These are phyloP conservation scores for Tolmerus cingulatus DNA, from an alignment of 2,888 invertebrate genomes.

Conservation along the genomic window DNA sequence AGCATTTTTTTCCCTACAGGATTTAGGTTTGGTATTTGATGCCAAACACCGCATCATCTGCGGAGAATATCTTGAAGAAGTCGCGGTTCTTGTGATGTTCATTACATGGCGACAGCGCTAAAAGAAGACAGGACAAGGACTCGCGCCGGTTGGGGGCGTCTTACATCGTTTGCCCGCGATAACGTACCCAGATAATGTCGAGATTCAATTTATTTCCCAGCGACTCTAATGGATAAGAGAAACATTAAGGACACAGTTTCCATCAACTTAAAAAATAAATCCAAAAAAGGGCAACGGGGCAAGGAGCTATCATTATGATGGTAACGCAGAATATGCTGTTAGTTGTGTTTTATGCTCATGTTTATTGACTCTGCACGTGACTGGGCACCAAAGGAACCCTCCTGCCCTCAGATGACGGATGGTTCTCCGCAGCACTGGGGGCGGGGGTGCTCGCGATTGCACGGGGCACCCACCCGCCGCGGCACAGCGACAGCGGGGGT, in stretches of 20 bases:
- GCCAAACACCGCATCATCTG: too few relatives aligned
- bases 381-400: background rate
- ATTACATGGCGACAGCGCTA: background rate
- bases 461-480: background rate
- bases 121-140: background rate
- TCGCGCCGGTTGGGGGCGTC: background rate
- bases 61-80: background rate
- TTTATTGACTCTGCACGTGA: conserved; percentile 27
- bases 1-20: too few relatives aligned
- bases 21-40: background rate
- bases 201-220: conserved; percentile 26
- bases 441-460: background rate
- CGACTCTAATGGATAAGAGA: conserved; percentile 22
- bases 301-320: background rate
- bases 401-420: background rate
- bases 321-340: conserved; percentile 3
- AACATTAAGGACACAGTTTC: conserved; percentile 9
- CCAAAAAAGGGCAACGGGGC: background rate
- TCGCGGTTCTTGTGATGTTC: background rate
- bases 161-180: background rate
- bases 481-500: background rate
- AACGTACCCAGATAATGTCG: conserved; percentile 23
- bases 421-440: background rate
- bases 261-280: background rate
- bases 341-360: conserved; percentile 23